phyloP scores from a whole-genome alignment of 2,888 invertebrate genomes.

The Stegana nigrithorax region DNA sequence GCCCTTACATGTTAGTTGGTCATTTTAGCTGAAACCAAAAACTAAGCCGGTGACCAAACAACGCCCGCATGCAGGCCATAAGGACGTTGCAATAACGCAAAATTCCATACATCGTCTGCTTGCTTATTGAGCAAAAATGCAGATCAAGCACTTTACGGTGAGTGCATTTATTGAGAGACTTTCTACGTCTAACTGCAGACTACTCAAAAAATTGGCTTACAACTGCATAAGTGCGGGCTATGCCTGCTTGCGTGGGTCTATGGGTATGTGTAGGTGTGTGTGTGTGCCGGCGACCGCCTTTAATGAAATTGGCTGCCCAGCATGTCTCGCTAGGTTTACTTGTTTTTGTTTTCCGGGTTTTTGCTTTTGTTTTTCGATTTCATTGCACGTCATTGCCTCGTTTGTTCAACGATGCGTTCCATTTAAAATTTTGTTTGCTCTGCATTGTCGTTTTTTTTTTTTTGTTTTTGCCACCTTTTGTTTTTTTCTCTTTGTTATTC shows the following conservation, averaged over 20 bases:
- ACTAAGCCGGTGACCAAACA: too few relatives aligned
- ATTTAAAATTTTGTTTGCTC: background rate
- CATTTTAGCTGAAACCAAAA: too few relatives aligned
- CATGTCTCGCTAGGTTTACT: background rate
- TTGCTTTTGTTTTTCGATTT: background rate
- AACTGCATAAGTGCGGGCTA: too few relatives aligned
- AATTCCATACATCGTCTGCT: background rate
- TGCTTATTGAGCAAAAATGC: background rate
- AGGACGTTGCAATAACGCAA: background rate
- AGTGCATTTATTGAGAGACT: background rate
- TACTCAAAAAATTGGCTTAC: too few relatives aligned
- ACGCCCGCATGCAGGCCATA: too few relatives aligned
- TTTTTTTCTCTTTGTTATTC: background rate
- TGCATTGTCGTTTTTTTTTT: constrained; percentile 17
- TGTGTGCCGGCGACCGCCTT: background rate
- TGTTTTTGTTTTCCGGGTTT: background rate
- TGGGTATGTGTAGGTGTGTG: background rate
- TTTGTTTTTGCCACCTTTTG: constrained; percentile 23
- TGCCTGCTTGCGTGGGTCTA: too few relatives aligned
- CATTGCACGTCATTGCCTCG: background rate
- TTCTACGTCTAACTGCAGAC: too few relatives aligned
- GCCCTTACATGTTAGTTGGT: too few relatives aligned
- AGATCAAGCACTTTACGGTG: background rate
- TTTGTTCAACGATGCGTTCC: constrained; percentile 10
- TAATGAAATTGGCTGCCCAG: background rate